Conservation (phyloP, 2,888 invertebrate genomes). For the Opisthograptis luteolata region DNA sequence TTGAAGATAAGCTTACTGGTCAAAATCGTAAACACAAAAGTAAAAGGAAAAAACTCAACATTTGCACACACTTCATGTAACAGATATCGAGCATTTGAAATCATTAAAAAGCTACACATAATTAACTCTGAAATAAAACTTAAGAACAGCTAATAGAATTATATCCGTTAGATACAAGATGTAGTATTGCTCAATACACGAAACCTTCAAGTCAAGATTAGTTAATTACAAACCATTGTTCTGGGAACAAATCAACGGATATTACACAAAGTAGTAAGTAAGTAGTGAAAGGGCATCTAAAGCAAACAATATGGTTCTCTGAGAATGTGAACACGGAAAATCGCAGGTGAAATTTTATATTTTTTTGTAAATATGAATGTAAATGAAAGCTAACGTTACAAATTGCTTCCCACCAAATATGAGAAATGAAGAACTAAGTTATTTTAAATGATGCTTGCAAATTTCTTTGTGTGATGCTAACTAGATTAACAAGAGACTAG, state of each 20-base stretch:
- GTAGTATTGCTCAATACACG: slow-evolving; percentile 42
- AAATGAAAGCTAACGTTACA: slow-evolving; percentile 3
- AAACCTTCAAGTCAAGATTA: slow-evolving; percentile 48
- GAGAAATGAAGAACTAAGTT: slow-evolving; percentile 1
- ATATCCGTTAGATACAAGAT: slow-evolving; percentile 23
- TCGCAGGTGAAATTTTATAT: slow-evolving; percentile 19
- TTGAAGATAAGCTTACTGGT: slow-evolving; percentile 1
- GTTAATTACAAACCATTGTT: slow-evolving; percentile 58
- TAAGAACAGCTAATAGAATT: slow-evolving; percentile 21
- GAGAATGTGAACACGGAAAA: slow-evolving; percentile 27
- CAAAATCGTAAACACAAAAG: slow-evolving; percentile 4
- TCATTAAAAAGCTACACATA: too few relatives aligned
- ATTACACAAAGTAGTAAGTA: slow-evolving; percentile 39
- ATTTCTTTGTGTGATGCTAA: too few relatives aligned
- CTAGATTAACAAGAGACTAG: too few relatives aligned
- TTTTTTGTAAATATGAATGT: slow-evolving; percentile 4
- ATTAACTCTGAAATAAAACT: too few relatives aligned
- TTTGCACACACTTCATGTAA: background rate
- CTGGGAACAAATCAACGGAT: slow-evolving; percentile 44
- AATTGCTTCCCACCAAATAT: background rate
- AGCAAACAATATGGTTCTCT: slow-evolving; percentile 17
- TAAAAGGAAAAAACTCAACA: slow-evolving; percentile 10
- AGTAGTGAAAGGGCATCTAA: slow-evolving; percentile 43
- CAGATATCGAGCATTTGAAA: too few relatives aligned
- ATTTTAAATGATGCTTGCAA: too few relatives aligned